A percentile compares a stretch with the other conserved stretches of the same genome.
Evolutionary conservation across 2,888 invertebrate genomes (phyloP).

Genomic region (Lepidocyrtinus sp.): DNA sequence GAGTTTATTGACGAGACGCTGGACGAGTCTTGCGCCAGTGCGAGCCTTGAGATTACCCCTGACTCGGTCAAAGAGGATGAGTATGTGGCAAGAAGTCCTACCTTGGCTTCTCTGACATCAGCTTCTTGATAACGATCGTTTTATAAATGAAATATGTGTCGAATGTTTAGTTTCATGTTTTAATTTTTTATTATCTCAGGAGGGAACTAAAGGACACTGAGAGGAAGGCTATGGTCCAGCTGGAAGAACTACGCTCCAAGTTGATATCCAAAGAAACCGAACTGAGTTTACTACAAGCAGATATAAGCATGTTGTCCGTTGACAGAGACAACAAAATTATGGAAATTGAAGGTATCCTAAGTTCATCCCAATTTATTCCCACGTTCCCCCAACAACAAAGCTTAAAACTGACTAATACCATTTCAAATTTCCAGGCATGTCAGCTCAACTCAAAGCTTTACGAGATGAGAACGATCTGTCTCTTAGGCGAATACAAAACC

Average conservation of each 20-base stretch:
- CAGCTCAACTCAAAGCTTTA: constrained; percentile 79
- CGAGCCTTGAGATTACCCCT: not conserved
- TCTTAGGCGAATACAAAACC: constrained; percentile 76
- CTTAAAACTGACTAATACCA: too few relatives aligned
- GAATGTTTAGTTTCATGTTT: too few relatives aligned
- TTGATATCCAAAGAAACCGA: constrained; percentile 69
- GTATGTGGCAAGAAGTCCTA: too few relatives aligned
- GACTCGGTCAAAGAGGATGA: constrained; percentile 28
- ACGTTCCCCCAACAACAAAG: not conserved
- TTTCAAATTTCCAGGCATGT: constrained; percentile 75
- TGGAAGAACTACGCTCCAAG: constrained; percentile 69
- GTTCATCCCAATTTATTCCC: not conserved
- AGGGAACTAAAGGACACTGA: constrained; percentile 68
- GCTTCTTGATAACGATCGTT: too few relatives aligned
- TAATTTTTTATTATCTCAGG: constrained; percentile 58
- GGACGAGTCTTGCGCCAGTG: constrained; percentile 35
- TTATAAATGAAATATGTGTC: too few relatives aligned
- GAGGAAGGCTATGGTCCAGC: constrained; percentile 66
- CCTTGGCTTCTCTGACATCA: too few relatives aligned
- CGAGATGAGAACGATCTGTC: constrained; percentile 80
- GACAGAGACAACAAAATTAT: constrained; percentile 69
- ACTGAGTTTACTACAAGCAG: constrained; percentile 67
- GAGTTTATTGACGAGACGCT: constrained; percentile 55
- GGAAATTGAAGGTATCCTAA: constrained; percentile 69
- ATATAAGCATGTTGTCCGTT: constrained; percentile 67